Evolutionary conservation across 2,888 invertebrate species (phyloP).

Genomic region (Drosophila cracens): DNA sequence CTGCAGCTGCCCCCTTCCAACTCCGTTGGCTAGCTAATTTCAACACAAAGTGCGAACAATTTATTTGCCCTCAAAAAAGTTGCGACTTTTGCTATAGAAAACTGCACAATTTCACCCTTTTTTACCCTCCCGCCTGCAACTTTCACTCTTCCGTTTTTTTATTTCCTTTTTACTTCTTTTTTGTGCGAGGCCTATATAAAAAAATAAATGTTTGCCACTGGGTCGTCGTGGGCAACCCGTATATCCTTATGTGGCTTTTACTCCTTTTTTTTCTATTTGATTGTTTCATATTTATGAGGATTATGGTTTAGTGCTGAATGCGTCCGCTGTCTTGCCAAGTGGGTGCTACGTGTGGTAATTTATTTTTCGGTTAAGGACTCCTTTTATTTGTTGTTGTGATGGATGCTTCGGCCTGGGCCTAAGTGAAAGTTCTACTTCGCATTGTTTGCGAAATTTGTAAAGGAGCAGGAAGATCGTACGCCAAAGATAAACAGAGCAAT

Average conservation of each 20-base stretch:
- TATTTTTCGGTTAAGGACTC: constrained; percentile 61
- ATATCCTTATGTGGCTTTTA: constrained; percentile 38
- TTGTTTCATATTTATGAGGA: constrained; percentile 80
- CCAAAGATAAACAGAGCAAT: constrained; percentile 63
- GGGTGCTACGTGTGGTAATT: constrained; percentile 67
- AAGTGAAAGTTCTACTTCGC: constrained; percentile 60
- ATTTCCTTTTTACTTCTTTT: constrained; percentile 7
- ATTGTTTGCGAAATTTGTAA: constrained; percentile 56
- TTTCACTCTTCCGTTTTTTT: constrained; percentile 50
- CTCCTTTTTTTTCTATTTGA: constrained; percentile 69
- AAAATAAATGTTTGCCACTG: constrained; percentile 47
- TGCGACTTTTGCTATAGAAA: constrained; percentile 49
- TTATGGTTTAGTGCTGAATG: constrained; percentile 66
- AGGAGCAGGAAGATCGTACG: constrained; percentile 44
- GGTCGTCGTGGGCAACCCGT: constrained; percentile 42
- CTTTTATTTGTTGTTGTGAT: constrained; percentile 34
- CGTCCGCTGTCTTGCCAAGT: constrained; percentile 31
- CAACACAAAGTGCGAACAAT: constrained; percentile 64
- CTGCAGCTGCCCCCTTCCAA: constrained; percentile 20
- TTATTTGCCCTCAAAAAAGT: constrained; percentile 53
- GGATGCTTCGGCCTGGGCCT: constrained; percentile 38
- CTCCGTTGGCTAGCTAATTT: constrained; percentile 54
- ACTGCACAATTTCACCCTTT: constrained; percentile 65
- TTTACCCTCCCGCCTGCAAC: constrained; percentile 31
- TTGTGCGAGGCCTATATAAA: constrained; percentile 44